phyloP scores from a whole-genome alignment of 2,113 vertebrate genomes.

The Nestor notabilis region DNA sequence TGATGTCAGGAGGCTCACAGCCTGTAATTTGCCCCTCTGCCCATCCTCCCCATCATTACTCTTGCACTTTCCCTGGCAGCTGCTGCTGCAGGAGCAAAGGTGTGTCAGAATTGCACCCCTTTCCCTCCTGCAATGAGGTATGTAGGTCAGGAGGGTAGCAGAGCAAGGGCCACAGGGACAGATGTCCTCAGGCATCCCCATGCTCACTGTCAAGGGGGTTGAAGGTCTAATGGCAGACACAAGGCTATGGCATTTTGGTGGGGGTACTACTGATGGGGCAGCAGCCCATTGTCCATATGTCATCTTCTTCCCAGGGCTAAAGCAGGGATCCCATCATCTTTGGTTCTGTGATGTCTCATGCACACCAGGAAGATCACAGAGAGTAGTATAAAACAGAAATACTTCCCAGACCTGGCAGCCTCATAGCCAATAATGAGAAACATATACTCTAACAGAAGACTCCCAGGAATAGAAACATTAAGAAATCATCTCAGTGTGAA shows the following conservation, averaged over 20 bases:
- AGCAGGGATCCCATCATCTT: neutral
- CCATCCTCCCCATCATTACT: neutral
- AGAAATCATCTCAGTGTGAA: neutral
- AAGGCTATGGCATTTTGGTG: neutral
- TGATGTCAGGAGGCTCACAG: rapidly evolving
- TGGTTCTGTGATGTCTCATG: neutral
- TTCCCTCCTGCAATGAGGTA: neutral
- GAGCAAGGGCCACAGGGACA: neutral
- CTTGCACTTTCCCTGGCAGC: neutral
- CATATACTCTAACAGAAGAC: neutral
- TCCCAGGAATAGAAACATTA: neutral
- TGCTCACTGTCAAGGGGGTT: neutral
- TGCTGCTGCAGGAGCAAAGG: neutral
- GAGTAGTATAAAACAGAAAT: neutral
- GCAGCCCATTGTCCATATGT: neutral
- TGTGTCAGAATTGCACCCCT: neutral
- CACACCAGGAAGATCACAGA: neutral
- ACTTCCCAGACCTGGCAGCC: neutral
- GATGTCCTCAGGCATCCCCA: neutral
- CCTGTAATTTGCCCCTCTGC: neutral
- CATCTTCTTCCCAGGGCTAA: neutral
- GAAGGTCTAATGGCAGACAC: neutral
- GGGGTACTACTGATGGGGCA: rapidly evolving
- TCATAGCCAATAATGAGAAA: neutral
- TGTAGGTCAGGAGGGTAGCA: neutral